Evolutionary conservation across 2,113 vertebrate species (phyloP), one percentile per base, ranked within the genome.

Genomic region (Fulmarus glacialis): DNA sequence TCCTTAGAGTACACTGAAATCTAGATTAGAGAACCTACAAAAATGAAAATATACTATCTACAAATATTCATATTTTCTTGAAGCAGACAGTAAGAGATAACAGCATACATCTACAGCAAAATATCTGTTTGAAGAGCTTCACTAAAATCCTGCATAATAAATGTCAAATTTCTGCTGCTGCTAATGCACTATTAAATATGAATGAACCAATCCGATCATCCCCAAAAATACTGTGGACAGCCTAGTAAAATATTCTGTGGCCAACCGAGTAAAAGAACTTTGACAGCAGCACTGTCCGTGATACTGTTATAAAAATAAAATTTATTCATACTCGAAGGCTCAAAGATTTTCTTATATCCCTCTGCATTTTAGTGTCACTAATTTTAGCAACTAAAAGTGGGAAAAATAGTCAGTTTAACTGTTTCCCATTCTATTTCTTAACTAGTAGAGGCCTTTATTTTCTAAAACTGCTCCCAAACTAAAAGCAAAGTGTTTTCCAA

Each of bases 281-380:
- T 82, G 68, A 72, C 89, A 71, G 63, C 38, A 84, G 62, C 21
- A 29, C 22, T 60, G 34, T 52, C 42, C 67, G 2, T 45, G 45
- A 47, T 48, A 6, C 67, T 78, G 63, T 4, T 75, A 40, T 14
- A 80, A 81, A 81, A 68, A 52, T 85, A 92, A 89, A 81, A 81
- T 77, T 67, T 50, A 55, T 74, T 94, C 90, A 64, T 32, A 58
- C 47, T 62, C 89, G 74, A 82, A 80, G 68, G 59, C 56, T 80
- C 68, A 66, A 12, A 81, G 48, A 58, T 78, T 73, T 88, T 91
- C n/a, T 82, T 34, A 45, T 40, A 56, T 78, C 56, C 42, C 42
- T 93, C 80, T 91, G 88, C 80, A 77, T 95, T 88, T 53, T 36
- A n/a, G 68, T 23, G 38, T 72, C 94, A 82, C 88, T 77, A 89